A percentile compares a stretch with the other conserved stretches of the same genome.
Conservation (phyloP, 2,888 invertebrate species). For the Ormyrus rosae region DNA sequence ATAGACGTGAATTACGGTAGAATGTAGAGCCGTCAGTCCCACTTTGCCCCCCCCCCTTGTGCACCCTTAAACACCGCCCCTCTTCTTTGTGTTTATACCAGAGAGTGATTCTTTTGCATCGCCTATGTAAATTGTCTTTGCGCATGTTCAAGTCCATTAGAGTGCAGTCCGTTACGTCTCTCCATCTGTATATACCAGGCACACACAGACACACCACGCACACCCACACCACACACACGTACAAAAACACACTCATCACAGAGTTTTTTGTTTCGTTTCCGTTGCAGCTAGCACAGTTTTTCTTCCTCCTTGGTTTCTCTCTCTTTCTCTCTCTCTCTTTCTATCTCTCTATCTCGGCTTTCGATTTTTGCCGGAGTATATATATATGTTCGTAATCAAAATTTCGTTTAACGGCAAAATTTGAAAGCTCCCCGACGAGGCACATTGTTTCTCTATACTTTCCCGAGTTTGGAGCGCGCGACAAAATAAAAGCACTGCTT, state of each 20-base stretch:
- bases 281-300: slow-evolving; percentile 37
- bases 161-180: slow-evolving; percentile 32
- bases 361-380: background rate
- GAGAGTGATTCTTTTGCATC: slow-evolving; percentile 29
- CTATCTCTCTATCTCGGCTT: background rate
- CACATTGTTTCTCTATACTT: background rate
- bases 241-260: background rate
- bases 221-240: slow-evolving; percentile 25
- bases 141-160: slow-evolving; percentile 52
- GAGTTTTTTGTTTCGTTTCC: slow-evolving; percentile 12
- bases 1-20: background rate
- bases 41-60: background rate
- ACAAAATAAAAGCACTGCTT: too few relatives aligned
- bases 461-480: background rate
- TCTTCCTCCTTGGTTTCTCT: slow-evolving; percentile 6
- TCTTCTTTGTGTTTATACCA: slow-evolving; percentile 20
- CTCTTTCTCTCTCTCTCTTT: slow-evolving; percentile 2
- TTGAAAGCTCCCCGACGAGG: background rate
- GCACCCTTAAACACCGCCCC: background rate
- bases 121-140: slow-evolving; percentile 48
- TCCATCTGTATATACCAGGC: background rate
- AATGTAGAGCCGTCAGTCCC: background rate
- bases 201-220: slow-evolving; percentile 4
- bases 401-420: background rate
- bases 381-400: too few relatives aligned